Conservation (phyloP, 1,140 invertebrate genomes). For the Eriocheir sinensis region DNA sequence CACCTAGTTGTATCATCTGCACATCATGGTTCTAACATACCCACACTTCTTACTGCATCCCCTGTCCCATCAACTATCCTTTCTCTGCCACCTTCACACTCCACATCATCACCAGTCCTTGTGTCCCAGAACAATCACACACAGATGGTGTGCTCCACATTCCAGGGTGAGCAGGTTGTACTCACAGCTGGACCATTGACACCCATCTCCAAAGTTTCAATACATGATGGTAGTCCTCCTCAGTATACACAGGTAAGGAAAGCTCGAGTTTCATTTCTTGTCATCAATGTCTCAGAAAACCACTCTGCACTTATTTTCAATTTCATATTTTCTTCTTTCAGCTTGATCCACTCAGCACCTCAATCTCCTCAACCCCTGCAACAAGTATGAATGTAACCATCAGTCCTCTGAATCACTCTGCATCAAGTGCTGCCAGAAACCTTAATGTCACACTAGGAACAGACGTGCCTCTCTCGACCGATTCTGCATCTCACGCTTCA, state of each 20-base stretch:
- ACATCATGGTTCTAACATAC: constrained; percentile 17
- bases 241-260: constrained; percentile 59
- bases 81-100: constrained; percentile 30
- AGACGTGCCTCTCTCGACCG: not conserved
- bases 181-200: constrained; percentile 42
- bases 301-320: not conserved
- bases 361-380: not conserved
- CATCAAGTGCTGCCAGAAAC: not conserved
- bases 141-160: constrained; percentile 56
- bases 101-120: constrained; percentile 16
- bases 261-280: too few species aligned
- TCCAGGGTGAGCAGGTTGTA: constrained; percentile 48
- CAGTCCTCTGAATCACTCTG: constrained; percentile 1
- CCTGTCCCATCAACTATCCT: constrained; percentile 33
- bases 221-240: constrained; percentile 42
- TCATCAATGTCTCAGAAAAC: too few species aligned
- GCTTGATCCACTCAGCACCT: constrained; percentile 23
- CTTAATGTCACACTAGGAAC: not conserved
- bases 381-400: not conserved
- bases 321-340: not conserved
- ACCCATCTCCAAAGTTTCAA: not conserved
- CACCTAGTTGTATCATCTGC: constrained; percentile 37
- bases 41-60: not conserved
- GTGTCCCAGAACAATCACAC: constrained; percentile 42
- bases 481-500: not conserved